Conservation (phyloP, 2,113 vertebrate species). For the Rynchops niger region DNA sequence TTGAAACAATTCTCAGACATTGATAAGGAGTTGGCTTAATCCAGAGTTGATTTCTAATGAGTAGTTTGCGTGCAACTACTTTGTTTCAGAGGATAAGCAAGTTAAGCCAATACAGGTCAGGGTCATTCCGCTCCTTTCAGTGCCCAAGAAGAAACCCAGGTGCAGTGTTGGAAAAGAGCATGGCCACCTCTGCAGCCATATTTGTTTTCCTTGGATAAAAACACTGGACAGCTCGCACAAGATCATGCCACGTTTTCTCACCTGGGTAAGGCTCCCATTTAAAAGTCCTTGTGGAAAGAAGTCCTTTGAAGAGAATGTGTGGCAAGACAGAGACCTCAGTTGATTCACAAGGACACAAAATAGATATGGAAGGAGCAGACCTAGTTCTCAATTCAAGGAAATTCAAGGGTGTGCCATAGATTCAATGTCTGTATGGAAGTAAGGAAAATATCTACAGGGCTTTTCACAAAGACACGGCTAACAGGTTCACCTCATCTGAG, state of each 20-base stretch:
- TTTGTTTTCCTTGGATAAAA: background rate
- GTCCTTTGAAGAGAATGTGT: background rate
- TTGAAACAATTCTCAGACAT: slow-evolving; percentile 18
- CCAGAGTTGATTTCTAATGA: slow-evolving; percentile 24
- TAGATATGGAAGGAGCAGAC: background rate
- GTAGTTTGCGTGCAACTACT: background rate
- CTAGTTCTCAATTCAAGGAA: background rate
- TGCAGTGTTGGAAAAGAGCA: background rate
- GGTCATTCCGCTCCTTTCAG: background rate
- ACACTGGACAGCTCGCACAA: background rate
- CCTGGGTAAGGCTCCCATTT: background rate
- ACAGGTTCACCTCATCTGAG: background rate
- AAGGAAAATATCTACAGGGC: rapidly evolving
- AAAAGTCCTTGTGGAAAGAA: background rate
- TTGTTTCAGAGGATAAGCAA: slow-evolving; percentile 35
- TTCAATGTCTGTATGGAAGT: background rate
- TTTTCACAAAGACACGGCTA: background rate
- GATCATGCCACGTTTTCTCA: background rate
- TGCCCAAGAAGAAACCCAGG: background rate
- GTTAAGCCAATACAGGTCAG: background rate
- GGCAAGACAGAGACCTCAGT: background rate
- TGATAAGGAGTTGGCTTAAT: slow-evolving; percentile 12
- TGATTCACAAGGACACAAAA: background rate
- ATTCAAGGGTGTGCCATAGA: rapidly evolving
- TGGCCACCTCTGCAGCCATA: background rate